Percentiles rank a stretch among this genome's conserved stretches.
Evolutionary conservation across 2,888 invertebrate species (phyloP).

Genomic region (Athalia rosae): DNA sequence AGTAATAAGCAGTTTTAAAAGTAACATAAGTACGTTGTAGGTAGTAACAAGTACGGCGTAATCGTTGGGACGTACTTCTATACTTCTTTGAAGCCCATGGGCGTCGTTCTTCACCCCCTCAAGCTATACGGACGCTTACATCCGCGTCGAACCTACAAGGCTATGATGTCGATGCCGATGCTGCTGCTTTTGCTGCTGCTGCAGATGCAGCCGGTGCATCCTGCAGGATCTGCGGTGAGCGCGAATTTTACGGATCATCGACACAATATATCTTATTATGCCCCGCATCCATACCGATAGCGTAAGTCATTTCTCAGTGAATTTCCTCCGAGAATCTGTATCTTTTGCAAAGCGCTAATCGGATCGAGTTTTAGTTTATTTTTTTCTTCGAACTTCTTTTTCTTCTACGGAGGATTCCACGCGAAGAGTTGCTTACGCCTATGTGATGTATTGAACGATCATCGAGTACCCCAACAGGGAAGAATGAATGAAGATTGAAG

Average conservation of each 20-base stretch:
- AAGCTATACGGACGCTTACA: conserved; percentile 41
- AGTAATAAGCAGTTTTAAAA: conserved; percentile 71
- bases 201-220: no score
- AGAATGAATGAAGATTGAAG: conserved; percentile 47
- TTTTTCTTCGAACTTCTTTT: no score
- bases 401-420: no score
- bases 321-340: no score
- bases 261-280: no score
- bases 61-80: conserved; percentile 62
- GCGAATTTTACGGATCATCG: neutral
- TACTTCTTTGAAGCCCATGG: conserved; percentile 58
- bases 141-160: conserved; percentile 38
- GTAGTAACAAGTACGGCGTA: conserved; percentile 69
- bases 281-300: no score
- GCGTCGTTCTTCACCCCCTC: conserved; percentile 56
- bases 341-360: no score
- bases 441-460: neutral
- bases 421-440: neutral
- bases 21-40: conserved; percentile 70
- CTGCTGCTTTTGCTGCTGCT: no score
- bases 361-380: no score
- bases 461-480: conserved; percentile 59
- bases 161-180: no score
- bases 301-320: no score
- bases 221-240: neutral